These are phyloP conservation scores for Apus apus DNA, from an alignment of 2,113 vertebrate genomes.

Conservation along the genomic window DNA sequence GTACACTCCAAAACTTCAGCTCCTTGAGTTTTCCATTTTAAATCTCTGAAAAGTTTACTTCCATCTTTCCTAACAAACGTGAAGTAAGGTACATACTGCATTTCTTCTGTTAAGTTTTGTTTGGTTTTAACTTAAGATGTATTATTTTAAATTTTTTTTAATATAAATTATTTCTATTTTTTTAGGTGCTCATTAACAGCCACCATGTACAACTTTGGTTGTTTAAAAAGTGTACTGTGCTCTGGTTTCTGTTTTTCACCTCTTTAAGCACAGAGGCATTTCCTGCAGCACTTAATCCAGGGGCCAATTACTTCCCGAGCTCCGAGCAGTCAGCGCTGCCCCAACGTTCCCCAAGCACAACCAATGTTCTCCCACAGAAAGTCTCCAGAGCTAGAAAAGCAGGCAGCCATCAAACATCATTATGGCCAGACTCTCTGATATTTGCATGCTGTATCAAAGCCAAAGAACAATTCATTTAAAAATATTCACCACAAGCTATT, in stretches of 20 bases:
- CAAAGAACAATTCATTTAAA: constrained; percentile 20
- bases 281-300: neutral
- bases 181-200: neutral
- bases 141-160: neutral
- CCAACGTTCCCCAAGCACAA: fast-evolving
- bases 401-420: neutral
- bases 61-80: neutral
- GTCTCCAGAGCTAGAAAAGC: neutral
- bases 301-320: neutral
- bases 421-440: neutral
- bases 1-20: neutral
- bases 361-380: neutral
- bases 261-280: neutral
- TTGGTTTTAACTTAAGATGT: too few species aligned
- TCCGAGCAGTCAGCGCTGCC: neutral
- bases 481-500: neutral
- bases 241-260: neutral
- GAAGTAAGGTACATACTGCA: neutral
- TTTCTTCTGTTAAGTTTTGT: neutral
- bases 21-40: neutral
- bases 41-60: neutral
- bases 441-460: neutral
- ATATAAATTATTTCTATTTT: neutral
- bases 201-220: fast-evolving
- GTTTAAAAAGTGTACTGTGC: fast-evolving